Base-by-base conservation (phyloP, 2,113 vertebrate species). In the Ctenodactylus gundi region DNA sequence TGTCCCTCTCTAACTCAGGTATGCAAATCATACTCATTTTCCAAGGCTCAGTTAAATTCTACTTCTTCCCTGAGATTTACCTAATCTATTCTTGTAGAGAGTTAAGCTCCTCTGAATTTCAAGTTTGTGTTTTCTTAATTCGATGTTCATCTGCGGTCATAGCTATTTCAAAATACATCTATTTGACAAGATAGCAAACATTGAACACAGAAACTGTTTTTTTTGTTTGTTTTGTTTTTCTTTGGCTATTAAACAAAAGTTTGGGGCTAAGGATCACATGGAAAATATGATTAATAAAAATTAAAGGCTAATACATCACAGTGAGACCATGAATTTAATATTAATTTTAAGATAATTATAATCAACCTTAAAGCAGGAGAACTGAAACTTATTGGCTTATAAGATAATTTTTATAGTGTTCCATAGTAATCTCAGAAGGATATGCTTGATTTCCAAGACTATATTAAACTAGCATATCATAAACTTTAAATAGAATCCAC, bases 111-210 rank as follows among this genome's bases (percentile, higher is more conserved):
- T 75, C 17, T 68, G 58, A 84, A 90, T 75, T 62, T 41, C 23
- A 75, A 53, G 27, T 46, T 68, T 76, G 84, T 64, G 41, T 88
- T 84, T 92, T 85, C 57, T 25, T 90, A 23, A 62, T 70, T 90
- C 80, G 13, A 2, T 81, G 36, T 17, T 91, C 23, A 73, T 72
- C 68, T 90, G 65, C 62, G 89, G 44, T 13, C 49, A 20, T 60
- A 97, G n/a, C 39, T 87, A 51, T 60, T 94, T 83, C 51, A 65
- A 88, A 94, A 15, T 5, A 0, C 82, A 80, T 64, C 12, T 91
- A 65, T 44, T 70, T 15, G 93, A 58, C 12, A 67, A 93, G 68
- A 89, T 53, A 91, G 27, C 15, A 88, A 93, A 76, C 13, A 4
- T 65, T 41, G 46, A 72, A 89, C 21, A 75, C 12, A 55, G 31